These are phyloP conservation scores for Salarias fasciatus DNA, from an alignment of 2,797 vertebrate genomes.

Conservation along the genomic window DNA sequence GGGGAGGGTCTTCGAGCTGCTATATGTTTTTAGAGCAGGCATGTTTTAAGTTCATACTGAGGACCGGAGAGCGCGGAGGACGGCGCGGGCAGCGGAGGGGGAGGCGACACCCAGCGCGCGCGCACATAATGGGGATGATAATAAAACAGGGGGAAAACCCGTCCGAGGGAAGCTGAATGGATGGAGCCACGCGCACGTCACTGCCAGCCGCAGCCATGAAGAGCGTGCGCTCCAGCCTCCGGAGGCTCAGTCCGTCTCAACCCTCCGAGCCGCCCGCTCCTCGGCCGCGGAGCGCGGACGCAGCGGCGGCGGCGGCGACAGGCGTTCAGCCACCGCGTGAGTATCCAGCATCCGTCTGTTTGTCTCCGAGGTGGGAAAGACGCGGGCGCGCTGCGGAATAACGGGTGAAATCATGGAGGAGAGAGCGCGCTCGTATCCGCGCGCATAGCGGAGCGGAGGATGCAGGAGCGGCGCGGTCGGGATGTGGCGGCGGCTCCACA, in stretches of 20 bases:
- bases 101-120: conserved; percentile 72
- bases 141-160: conserved; percentile 77
- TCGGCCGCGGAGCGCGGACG: conserved; percentile 42
- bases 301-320: conserved; percentile 32
- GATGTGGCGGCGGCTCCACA: conserved; percentile 22
- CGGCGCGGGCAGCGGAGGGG: conserved; percentile 36
- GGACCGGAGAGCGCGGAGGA: conserved; percentile 61
- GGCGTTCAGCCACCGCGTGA: conserved; percentile 68
- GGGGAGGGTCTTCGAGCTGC: conserved; percentile 75
- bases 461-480: conserved; percentile 20
- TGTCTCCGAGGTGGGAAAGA: background rate
- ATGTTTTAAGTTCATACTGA: conserved; percentile 77
- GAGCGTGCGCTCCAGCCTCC: conserved; percentile 72
- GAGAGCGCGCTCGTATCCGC: conserved; percentile 31
- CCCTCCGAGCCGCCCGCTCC: conserved; percentile 59
- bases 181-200: conserved; percentile 87
- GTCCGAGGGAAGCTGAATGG: conserved; percentile 86
- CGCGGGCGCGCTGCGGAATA: background rate
- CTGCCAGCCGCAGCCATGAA: conserved; percentile 82
- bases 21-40: conserved; percentile 83
- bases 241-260: conserved; percentile 66
- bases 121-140: conserved; percentile 75
- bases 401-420: background rate
- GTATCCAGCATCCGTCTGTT: conserved; percentile 58
- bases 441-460: conserved; percentile 31